Evolutionary conservation across 2,113 vertebrate species (phyloP), one percentile per base, ranked within the genome.

Genomic region (Panthera tigris): DNA sequence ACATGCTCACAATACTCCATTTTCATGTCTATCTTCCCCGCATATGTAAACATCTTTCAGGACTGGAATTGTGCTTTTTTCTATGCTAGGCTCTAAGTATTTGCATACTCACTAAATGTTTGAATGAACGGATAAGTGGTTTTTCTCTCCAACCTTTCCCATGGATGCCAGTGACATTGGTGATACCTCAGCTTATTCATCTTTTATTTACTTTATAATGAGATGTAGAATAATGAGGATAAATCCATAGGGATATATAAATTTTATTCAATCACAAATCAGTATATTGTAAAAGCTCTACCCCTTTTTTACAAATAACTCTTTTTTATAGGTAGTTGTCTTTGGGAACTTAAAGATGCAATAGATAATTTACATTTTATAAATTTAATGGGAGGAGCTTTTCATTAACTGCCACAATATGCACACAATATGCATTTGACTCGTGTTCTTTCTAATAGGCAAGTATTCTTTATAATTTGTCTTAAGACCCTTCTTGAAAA

Each of bases 261-360:
- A 90, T 95, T 82, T 79, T 97, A 68, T 57, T n/a, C 86, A 95
- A 90, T 94, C 86, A 76, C 25, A 95, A 55, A 79, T 93, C 82
- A 84, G 48, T 84, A 27, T 91, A 55, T 76, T 91, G 21, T 88
- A 76, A 94, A 94, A 85, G 7, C n/a, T 57, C 21, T 74, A 21
- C 76, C 41, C 94, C 45, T 84, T 48, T 78, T 65, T 65, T 65
- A 13, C 63, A 87, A 84, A 92, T 84, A 0, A 12, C 6, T 78
- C 50, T 39, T 85, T 85, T 97, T 97, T 41, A 63, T 71, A 89
- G 9, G 31, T 6, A 82, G 19, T 27, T 84, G 21, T 84, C 80
- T 69, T 95, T 89, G 74, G 73, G 78, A 52, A 92, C 33, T 87
- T 93, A 63, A 89, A 94, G 50, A 84, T 93, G 8, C 23, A 55